Conservation (phyloP, 2,113 vertebrate species). For the Oenanthe oenanthe region DNA sequence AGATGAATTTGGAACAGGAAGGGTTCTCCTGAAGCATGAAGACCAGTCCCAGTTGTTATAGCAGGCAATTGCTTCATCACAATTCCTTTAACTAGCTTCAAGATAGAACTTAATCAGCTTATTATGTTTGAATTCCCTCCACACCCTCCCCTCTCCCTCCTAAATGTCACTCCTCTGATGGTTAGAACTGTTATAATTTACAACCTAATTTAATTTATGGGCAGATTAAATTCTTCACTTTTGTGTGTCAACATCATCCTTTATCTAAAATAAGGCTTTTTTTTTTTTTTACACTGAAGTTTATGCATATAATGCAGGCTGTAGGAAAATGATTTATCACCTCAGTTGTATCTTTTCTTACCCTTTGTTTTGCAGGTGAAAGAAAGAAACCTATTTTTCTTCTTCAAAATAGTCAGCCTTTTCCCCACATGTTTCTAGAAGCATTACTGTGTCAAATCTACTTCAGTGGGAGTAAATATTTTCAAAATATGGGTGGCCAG, state of each 20-base stretch:
- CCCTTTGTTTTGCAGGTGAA: background rate
- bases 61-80: background rate
- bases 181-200: conserved; percentile 1
- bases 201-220: conserved; percentile 1
- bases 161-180: background rate
- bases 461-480: background rate
- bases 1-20: background rate
- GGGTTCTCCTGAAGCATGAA: background rate
- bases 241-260: background rate
- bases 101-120: background rate
- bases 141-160: accelerated
- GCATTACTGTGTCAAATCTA: background rate
- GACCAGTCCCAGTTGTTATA: background rate
- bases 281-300: background rate
- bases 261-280: background rate
- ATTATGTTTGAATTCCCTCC: background rate
- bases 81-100: background rate
- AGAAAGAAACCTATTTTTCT: background rate
- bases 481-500: background rate
- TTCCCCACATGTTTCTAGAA: background rate
- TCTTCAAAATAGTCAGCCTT: background rate
- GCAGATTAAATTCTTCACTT: conserved; percentile 4
- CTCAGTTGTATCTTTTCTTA: background rate
- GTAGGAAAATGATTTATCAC: background rate
- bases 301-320: background rate